phyloP scores from a whole-genome alignment of 2,888 invertebrate genomes.

The Drosophila neonasuta region DNA sequence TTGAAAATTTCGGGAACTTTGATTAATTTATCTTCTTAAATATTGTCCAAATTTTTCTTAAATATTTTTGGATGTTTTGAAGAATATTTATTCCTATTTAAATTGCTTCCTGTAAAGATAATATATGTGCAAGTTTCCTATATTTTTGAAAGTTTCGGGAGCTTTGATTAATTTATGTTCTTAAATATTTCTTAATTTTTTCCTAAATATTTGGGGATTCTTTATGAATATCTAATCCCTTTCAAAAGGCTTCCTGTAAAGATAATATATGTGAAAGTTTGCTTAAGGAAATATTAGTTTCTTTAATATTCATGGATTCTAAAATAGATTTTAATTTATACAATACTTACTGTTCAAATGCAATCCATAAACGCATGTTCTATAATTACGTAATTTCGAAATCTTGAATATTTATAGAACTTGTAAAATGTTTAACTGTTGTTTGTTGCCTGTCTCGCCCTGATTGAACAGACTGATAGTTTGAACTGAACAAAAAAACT shows the following conservation, averaged over 20 bases:
- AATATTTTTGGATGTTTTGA: too few relatives aligned
- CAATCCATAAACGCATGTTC: not conserved
- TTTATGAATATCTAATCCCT: too few relatives aligned
- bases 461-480: slow-evolving; percentile 42
- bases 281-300: not conserved
- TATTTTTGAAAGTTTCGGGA: too few relatives aligned
- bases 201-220: too few relatives aligned
- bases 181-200: too few relatives aligned
- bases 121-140: not conserved
- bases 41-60: too few relatives aligned
- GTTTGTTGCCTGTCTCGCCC: slow-evolving; percentile 42
- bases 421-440: slow-evolving; percentile 40
- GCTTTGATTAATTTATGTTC: too few relatives aligned
- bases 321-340: not conserved
- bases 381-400: not conserved
- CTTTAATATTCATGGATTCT: not conserved
- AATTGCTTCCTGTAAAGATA: not conserved
- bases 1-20: too few relatives aligned
- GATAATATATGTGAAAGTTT: not conserved
- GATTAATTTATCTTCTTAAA: too few relatives aligned
- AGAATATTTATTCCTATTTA: too few relatives aligned
- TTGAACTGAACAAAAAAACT: not conserved
- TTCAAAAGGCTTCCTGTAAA: not conserved
- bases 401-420: not conserved
- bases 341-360: not conserved